phyloP scores from a whole-genome alignment of 2,797 vertebrate genomes.

The Ataeniobius toweri region DNA sequence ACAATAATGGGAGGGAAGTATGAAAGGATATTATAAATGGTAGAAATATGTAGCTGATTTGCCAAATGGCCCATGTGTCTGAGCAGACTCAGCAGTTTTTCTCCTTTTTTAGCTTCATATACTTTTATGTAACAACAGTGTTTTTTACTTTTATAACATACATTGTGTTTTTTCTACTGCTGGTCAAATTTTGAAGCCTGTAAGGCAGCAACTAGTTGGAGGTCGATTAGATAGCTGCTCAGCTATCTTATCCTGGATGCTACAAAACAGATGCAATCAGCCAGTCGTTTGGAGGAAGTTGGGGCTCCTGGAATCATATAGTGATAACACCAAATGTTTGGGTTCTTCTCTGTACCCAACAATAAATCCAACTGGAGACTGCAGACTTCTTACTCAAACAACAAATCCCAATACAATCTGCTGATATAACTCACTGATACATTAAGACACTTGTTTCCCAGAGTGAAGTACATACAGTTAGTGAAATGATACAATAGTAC shows the following conservation, averaged over 20 bases:
- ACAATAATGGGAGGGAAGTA: neutral
- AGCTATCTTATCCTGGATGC: slow-evolving; percentile 51
- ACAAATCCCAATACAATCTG: neutral
- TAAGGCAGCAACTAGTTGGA: slow-evolving; percentile 16
- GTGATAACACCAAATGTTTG: neutral
- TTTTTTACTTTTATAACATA: neutral
- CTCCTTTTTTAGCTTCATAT: neutral
- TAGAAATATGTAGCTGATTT: too few relatives aligned
- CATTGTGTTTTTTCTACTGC: neutral
- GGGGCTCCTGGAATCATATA: slow-evolving; percentile 8
- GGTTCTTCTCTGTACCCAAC: neutral
- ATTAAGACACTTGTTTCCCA: neutral
- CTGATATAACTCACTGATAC: neutral
- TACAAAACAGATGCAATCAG: neutral
- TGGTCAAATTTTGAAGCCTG: slow-evolving; percentile 27
- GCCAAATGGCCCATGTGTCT: too few relatives aligned
- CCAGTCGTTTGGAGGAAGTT: neutral
- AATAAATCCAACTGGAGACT: neutral
- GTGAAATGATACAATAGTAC: neutral
- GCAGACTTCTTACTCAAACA: neutral
- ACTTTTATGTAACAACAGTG: neutral
- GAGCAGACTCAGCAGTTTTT: too few relatives aligned
- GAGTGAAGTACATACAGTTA: neutral
- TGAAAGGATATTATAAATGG: neutral
- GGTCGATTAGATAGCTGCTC: slow-evolving; percentile 26